phyloP scores from a whole-genome alignment of 2,113 vertebrate genomes.

The Archocentrus centrarchus region DNA sequence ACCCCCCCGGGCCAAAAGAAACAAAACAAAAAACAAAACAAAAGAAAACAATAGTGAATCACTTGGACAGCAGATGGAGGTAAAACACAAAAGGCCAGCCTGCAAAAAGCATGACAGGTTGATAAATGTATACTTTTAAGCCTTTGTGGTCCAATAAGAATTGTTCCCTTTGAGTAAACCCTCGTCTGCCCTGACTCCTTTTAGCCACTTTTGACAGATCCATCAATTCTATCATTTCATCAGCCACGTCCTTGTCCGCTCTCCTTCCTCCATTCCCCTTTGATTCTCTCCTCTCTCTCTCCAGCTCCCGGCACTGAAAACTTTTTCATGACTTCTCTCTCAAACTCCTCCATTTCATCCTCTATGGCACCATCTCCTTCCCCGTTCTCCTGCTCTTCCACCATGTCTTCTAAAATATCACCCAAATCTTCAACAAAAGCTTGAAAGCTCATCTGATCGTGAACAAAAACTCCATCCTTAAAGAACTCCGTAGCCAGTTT shows the following conservation, averaged over 20 bases:
- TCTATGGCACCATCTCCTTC: constrained; percentile 65
- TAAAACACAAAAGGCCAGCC: background rate
- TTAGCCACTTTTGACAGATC: constrained; percentile 21
- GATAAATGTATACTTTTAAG: constrained; percentile 33
- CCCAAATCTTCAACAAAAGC: constrained; percentile 88
- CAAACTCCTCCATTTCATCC: constrained; percentile 86
- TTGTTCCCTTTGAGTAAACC: constrained; percentile 56
- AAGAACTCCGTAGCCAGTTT: constrained; percentile 79
- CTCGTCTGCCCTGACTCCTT: constrained; percentile 9
- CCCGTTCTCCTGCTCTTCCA: constrained; percentile 61
- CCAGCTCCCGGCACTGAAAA: constrained; percentile 58
- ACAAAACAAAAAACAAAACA: background rate
- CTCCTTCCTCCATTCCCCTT: constrained; percentile 60
- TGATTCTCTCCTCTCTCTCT: constrained; percentile 42
- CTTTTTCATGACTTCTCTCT: constrained; percentile 76
- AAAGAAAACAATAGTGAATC: background rate
- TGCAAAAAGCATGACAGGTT: constrained; percentile 12
- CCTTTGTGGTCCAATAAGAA: constrained; percentile 44
- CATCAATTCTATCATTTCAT: constrained; percentile 12
- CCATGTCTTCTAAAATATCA: constrained; percentile 91
- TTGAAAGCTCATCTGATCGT: constrained; percentile 85
- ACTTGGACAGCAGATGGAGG: background rate
- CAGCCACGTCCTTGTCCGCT: constrained; percentile 63
- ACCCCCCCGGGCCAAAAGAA: background rate
- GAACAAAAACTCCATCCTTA: constrained; percentile 82